These are phyloP conservation scores for Muscina levida DNA, from an alignment of 2,888 invertebrate genomes.

Conservation along the genomic window DNA sequence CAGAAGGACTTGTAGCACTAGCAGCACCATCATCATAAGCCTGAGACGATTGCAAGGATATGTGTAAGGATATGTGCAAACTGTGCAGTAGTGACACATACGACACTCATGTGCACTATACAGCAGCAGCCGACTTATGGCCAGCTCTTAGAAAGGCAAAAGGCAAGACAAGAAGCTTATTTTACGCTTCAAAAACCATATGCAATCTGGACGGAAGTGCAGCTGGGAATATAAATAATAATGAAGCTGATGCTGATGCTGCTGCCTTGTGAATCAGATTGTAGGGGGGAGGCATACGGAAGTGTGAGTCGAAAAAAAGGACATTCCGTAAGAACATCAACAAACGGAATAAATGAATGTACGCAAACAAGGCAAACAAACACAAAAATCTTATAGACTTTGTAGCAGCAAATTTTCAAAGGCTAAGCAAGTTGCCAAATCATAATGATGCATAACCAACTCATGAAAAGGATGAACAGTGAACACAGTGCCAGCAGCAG, in stretches of 20 bases:
- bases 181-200: conserved; percentile 65
- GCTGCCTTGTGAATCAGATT: too few species aligned
- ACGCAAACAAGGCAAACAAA: conserved; percentile 57
- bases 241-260: conserved; percentile 28
- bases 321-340: conserved; percentile 44
- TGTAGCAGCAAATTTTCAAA: conserved; percentile 1
- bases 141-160: neutral
- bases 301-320: conserved; percentile 47
- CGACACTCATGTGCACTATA: conserved; percentile 23
- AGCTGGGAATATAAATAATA: conserved; percentile 66
- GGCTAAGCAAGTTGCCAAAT: conserved; percentile 55
- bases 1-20: conserved; percentile 15
- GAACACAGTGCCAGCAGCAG: too few species aligned
- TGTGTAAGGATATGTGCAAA: neutral
- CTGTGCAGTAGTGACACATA: neutral
- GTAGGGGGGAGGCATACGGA: too few species aligned
- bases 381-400: conserved; percentile 54
- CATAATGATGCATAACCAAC: conserved; percentile 65
- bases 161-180: conserved; percentile 66
- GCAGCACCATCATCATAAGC: too few species aligned
- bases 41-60: conserved; percentile 3
- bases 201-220: conserved; percentile 64
- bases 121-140: neutral
- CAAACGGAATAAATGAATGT: conserved; percentile 38
- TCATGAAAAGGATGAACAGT: conserved; percentile 44